Percentiles rank a stretch among this genome's conserved stretches.
phyloP scores from a whole-genome alignment of 2,113 vertebrate species.

The Cryptotis parvus region DNA sequence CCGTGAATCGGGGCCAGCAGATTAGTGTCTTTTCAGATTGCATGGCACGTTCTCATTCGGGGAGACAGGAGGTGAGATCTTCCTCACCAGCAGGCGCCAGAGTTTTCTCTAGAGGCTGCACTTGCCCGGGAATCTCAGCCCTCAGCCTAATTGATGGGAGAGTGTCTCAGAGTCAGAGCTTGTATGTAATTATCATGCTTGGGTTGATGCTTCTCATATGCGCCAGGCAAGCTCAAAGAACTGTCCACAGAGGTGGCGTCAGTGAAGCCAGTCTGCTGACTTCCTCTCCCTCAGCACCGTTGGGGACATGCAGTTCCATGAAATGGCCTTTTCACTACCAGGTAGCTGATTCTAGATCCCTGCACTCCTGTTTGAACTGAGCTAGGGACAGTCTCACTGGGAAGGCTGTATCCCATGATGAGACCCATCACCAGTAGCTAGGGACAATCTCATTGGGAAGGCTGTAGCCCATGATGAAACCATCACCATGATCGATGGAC shows the following conservation, averaged over 20 bases:
- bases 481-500: no score
- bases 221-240: not conserved
- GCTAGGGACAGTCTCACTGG: not conserved
- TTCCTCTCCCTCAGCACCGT: not conserved
- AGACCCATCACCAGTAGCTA: no score
- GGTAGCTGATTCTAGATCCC: not conserved
- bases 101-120: not conserved
- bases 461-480: no score
- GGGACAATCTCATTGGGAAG: no score
- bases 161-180: no score
- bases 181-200: no score
- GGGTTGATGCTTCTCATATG: not conserved
- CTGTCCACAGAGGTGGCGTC: not conserved
- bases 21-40: not conserved
- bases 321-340: not conserved
- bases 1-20: not conserved
- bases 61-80: not conserved
- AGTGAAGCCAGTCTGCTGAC: not conserved
- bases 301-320: fast-evolving
- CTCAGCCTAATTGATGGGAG: fast-evolving
- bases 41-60: fast-evolving
- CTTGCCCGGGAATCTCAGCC: not conserved
- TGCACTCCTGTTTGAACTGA: not conserved
- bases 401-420: not conserved
- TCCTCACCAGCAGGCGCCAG: not conserved